phyloP scores from a whole-genome alignment of 1,140 invertebrate genomes.

The Phenacoccus solenopsis region DNA sequence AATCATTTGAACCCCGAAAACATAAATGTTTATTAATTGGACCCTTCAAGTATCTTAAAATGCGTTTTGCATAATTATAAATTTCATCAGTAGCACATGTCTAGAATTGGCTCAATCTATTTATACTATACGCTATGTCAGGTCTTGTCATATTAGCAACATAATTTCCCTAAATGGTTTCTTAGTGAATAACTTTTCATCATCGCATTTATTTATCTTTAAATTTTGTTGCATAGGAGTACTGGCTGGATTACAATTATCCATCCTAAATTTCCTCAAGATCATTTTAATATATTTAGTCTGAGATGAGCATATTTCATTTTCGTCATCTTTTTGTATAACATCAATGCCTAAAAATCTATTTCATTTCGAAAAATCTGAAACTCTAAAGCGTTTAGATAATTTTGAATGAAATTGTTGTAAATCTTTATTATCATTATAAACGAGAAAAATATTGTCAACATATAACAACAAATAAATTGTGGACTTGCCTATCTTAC shows the following conservation, averaged over 20 bases:
- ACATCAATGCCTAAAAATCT: slow-evolving; percentile 17
- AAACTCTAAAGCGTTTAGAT: not conserved
- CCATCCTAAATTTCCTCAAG: not conserved
- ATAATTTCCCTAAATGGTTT: not conserved
- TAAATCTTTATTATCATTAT: not conserved
- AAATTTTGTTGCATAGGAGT: not conserved
- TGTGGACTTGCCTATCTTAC: not conserved
- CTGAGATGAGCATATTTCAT: not conserved
- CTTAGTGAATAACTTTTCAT: not conserved
- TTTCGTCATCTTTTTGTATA: not conserved
- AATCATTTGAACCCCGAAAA: no score
- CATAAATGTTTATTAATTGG: no score
- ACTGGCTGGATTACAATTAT: not conserved
- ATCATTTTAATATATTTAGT: not conserved
- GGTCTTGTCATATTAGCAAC: not conserved
- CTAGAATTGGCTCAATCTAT: not conserved
- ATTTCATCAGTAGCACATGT: not conserved
- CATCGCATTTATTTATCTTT: not conserved
- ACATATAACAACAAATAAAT: slow-evolving; percentile 10
- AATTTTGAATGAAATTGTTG: slow-evolving; percentile 1
- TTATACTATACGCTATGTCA: not conserved
- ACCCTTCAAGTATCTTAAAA: slow-evolving; percentile 14
- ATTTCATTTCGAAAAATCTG: not conserved
- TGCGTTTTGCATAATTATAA: not conserved
- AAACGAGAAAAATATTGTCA: slow-evolving; percentile 5